Evolutionary conservation across 1,140 invertebrate genomes (phyloP), one percentile per base, ranked within the genome.

Genomic region (Drosophila biarmipes): DNA sequence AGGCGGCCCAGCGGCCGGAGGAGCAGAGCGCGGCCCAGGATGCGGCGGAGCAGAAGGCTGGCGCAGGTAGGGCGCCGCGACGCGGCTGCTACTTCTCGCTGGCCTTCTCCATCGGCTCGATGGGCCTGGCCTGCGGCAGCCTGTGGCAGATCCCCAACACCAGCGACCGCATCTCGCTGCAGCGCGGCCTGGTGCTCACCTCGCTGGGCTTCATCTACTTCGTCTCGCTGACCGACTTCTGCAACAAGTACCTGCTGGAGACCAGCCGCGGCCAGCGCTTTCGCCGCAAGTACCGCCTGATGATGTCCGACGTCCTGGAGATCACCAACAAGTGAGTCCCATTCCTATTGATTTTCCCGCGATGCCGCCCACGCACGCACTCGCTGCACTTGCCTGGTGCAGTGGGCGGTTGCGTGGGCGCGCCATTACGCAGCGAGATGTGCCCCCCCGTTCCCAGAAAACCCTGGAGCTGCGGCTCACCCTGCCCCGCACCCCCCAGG

Each of bases 281-380:
- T 54, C 87, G 94, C 1, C 93, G 93, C 75, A 94, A 94, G 74
- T 95, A 95, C 90, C 92, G 93, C 34, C 92, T 96, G 2, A 93
- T 93, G 71, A 92, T 93, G 69, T 93, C 93, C 45, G 95, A 95
- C 73, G 94, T 95, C 10, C 91, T 95, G 54, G 95, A 96, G 84
- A 95, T 95, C 78, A 95, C 93, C 53, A 95, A 95, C 92, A 96
- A 96, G 95, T 95, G 85, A 93, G 94, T 93, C 12, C 29, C 21
- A 43, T 54, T 37, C 31, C 21, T 73, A 74, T 74, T 73, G 72
- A 74, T 74, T 74, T 74, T 74, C 57, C 52, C 58, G 56, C 53
- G 21, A 12, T 19, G 52, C 17, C 49, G 11, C 63, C 40, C 67
- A 29, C 52, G 17, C 40, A 35, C 49, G 51, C 49, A 55, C 31